Conservation (phyloP, 1,140 invertebrate genomes). For the Mycetomoellerius zeteki region DNA sequence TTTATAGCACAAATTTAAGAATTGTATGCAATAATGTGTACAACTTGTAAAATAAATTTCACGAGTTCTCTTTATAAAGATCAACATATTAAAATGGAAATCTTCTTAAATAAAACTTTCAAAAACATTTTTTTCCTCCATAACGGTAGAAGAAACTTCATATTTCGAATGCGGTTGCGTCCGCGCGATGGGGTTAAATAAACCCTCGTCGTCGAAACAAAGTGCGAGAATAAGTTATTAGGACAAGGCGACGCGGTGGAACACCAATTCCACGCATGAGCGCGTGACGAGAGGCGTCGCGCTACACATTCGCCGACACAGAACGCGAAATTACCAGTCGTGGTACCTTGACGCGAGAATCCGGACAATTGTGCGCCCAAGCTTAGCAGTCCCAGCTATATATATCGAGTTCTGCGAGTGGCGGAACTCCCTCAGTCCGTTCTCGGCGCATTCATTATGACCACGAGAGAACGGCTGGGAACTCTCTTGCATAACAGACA, state of each 20-base stretch:
- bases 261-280: constrained; percentile 61
- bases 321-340: constrained; percentile 53
- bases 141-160: not conserved
- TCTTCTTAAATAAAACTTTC: not conserved
- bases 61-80: not conserved
- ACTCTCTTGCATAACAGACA: constrained; percentile 39
- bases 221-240: constrained; percentile 54
- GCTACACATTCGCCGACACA: not conserved
- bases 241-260: constrained; percentile 36
- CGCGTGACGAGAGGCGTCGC: constrained; percentile 42
- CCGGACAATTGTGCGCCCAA: constrained; percentile 33
- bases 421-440: not conserved
- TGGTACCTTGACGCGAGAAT: constrained; percentile 14
- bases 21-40: not conserved
- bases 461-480: constrained; percentile 19
- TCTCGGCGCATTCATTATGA: constrained; percentile 2
- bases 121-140: not conserved
- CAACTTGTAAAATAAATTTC: not conserved
- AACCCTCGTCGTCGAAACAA: constrained; percentile 22
- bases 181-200: constrained; percentile 18
- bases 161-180: not conserved
- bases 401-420: constrained; percentile 42
- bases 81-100: not conserved
- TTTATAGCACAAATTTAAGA: not conserved
- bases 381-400: constrained; percentile 1